Percentiles rank a stretch among this genome's conserved stretches.
phyloP scores from a whole-genome alignment of 2,888 invertebrate species.

The Cybosia mesomella region DNA sequence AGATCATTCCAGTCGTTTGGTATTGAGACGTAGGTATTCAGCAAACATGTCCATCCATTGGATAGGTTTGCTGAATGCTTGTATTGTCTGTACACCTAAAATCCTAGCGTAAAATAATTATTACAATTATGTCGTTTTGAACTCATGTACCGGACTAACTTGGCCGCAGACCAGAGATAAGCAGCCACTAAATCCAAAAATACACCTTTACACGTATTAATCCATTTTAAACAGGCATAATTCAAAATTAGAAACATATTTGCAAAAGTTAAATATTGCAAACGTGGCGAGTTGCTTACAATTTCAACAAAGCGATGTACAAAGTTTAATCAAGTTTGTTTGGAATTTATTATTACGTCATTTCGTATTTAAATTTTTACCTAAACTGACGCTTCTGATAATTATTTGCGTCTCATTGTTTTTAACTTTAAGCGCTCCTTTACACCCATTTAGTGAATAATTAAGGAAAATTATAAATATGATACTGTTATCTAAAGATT shows the following conservation, averaged over 20 bases:
- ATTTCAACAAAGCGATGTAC: conserved; percentile 35
- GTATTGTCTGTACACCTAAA: neutral
- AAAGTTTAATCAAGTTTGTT: conserved; percentile 13
- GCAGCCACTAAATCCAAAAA: neutral
- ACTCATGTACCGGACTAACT: neutral
- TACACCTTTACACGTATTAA: neutral
- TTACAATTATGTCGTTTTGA: neutral
- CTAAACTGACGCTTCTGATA: neutral
- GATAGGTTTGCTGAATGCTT: neutral
- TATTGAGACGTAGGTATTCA: neutral
- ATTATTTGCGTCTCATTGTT: conserved; percentile 6
- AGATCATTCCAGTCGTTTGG: neutral
- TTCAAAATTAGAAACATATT: neutral
- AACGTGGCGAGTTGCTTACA: conserved; percentile 17
- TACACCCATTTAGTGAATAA: conserved; percentile 5
- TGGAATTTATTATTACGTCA: conserved; percentile 1
- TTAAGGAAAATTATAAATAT: conserved; percentile 1
- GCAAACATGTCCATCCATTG: no score
- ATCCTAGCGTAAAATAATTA: no score
- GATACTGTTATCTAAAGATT: neutral
- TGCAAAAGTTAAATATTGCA: neutral
- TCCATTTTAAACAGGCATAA: neutral
- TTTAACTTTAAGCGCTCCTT: neutral
- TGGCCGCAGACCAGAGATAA: neutral
- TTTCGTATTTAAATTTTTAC: conserved; percentile 3